Evolutionary conservation across 2,797 vertebrate genomes (phyloP), one percentile per base, ranked within the genome.

Genomic region (Molothrus aeneus): DNA sequence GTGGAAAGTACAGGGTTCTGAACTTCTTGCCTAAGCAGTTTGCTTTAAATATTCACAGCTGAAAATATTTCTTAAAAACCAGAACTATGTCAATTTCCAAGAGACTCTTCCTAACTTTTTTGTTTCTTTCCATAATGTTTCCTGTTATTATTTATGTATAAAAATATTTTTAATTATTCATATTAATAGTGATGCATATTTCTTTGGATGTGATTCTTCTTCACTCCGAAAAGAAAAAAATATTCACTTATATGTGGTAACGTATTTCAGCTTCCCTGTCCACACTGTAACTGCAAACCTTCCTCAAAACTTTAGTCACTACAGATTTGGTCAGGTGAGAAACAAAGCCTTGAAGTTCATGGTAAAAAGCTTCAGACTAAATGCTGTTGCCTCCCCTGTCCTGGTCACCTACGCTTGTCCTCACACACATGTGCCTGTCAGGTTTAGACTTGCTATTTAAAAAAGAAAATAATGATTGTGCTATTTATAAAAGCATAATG

Each of bases 341-440:
- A 89, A 63, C 10, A 85, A 54, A 66, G 34, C 20, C 24, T 32
- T 40, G 17, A 40, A 56, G 24, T 32, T 93, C 31, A 68, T 5
- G 11, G 40, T 43, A 32, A 43, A 93, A 78, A 82, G 7, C 34
- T 80, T 36, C 34, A 54, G 29, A n/a, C 17, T 51, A 32, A 83
- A 38, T 64, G 82, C 32, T 50, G 26, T 51, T 80, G 25, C 53
- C 16, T 71, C 29, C 18, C 32, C 21, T 48, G 24, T 42, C 50
- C 48, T 59, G 25, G 54, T 48, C 31, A 9, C 1, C 1, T 32
- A 18, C 3, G 2, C 7, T 68, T 2, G 2, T 31, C 10, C 24
- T 81, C 42, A 32, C 17, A 10, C 16, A 68, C 6, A 13, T 3
- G 24, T 2, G 12, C 11, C 5, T 16, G 6, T 13, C 4, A 1